Conservation (phyloP, 2,888 invertebrate genomes). For the Callyntrura guangdongensis region DNA sequence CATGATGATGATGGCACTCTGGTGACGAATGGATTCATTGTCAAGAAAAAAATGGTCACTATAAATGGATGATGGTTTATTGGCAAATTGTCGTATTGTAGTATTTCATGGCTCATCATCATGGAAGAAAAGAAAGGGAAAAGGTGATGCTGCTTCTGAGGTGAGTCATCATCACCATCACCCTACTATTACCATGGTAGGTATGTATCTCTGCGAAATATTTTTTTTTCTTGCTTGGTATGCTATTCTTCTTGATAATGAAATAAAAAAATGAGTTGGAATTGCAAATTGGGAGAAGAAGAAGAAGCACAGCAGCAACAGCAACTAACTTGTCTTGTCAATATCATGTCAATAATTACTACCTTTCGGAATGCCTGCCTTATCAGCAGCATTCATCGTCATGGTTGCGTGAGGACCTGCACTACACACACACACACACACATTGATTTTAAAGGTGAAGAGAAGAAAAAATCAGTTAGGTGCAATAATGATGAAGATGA, state of each 20-base stretch:
- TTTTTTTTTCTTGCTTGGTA: background rate
- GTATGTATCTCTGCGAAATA: background rate
- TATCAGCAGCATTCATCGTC: background rate
- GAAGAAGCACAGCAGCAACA: constrained; percentile 15
- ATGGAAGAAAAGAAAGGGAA: constrained; percentile 16
- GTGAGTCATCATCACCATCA: background rate
- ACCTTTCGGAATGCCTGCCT: background rate
- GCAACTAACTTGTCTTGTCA: constrained; percentile 45
- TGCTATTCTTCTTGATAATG: background rate
- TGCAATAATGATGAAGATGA: constrained; percentile 39
- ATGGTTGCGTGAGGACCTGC: background rate
- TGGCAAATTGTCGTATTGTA: constrained; percentile 29
- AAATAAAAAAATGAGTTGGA: constrained; percentile 12
- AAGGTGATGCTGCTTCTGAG: too few species aligned
- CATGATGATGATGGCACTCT: background rate
- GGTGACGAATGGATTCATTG: constrained; percentile 19
- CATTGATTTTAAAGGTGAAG: too few species aligned
- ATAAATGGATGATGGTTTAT: constrained; percentile 25
- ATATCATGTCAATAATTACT: constrained; percentile 56
- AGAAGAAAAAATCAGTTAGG: background rate
- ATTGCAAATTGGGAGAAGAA: constrained; percentile 35
- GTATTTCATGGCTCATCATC: constrained; percentile 27
- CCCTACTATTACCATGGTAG: background rate
- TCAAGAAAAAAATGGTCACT: background rate
- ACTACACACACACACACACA: background rate